phyloP scores from a whole-genome alignment of 53 echinoderm and acorn worm genomes.

The Stichopus horrens region DNA sequence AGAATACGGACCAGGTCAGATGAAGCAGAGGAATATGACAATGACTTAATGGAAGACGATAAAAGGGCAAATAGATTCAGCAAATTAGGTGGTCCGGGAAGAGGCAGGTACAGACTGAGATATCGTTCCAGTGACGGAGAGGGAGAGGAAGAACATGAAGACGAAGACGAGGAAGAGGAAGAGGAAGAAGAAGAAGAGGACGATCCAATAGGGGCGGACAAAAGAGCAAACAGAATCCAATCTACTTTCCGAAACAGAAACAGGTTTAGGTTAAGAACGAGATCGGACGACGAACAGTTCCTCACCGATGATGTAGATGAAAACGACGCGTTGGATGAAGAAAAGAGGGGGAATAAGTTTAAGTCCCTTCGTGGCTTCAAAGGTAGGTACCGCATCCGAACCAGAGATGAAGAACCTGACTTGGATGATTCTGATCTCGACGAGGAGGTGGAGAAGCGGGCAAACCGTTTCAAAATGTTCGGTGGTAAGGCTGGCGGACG shows the following conservation, averaged over 20 bases:
- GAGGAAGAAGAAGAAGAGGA: neutral
- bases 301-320: neutral
- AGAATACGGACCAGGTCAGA: neutral
- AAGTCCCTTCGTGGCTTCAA: neutral
- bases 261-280: constrained; percentile 6
- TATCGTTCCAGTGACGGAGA: neutral
- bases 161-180: neutral
- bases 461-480: neutral
- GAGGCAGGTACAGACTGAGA: neutral
- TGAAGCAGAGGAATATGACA: neutral
- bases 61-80: constrained; percentile 9
- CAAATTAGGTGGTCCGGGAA: neutral
- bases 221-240: neutral
- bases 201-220: neutral
- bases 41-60: constrained; percentile 7
- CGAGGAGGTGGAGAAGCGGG: neutral
- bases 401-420: neutral
- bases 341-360: constrained; percentile 29
- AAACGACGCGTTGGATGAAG: constrained; percentile 18
- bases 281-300: neutral
- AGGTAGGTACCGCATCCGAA: constrained; percentile 19
- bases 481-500: neutral
- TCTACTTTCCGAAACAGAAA: neutral
- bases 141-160: neutral
- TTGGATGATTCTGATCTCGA: neutral